Percentiles rank a stretch among this genome's conserved stretches.
These are phyloP conservation scores for Atta colombica DNA, from an alignment of 1,140 invertebrate genomes.

Conservation along the genomic window DNA sequence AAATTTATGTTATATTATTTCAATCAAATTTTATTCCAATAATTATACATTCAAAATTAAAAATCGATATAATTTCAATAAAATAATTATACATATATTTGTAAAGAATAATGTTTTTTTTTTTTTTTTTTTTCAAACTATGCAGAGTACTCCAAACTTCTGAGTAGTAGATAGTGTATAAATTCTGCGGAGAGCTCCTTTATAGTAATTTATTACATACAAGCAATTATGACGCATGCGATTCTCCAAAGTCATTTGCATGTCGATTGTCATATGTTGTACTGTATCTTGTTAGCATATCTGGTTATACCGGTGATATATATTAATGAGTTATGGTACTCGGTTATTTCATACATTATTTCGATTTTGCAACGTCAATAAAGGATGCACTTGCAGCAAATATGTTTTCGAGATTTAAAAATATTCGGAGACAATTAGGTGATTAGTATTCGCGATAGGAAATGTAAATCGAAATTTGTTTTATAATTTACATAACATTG, in stretches of 20 bases:
- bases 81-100: constrained; percentile 17
- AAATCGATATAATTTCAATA: neutral
- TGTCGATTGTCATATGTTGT: constrained; percentile 14
- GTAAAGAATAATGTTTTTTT: no score
- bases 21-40: no score
- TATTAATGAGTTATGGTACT: no score
- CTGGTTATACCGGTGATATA: neutral
- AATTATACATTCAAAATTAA: no score
- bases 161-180: neutral
- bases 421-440: constrained; percentile 40
- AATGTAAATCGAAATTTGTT: constrained; percentile 43
- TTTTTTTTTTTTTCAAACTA: no score
- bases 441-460: constrained; percentile 33
- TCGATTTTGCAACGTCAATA: neutral
- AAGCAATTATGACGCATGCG: neutral
- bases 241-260: constrained; percentile 25
- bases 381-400: neutral
- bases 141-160: no score
- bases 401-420: constrained; percentile 19
- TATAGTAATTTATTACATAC: constrained; percentile 9
- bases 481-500: constrained; percentile 28
- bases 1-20: no score
- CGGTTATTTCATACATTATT: neutral
- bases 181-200: neutral
- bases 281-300: neutral